Conservation (phyloP, 2,888 invertebrate genomes). For the Sepioteuthis lessoniana region DNA sequence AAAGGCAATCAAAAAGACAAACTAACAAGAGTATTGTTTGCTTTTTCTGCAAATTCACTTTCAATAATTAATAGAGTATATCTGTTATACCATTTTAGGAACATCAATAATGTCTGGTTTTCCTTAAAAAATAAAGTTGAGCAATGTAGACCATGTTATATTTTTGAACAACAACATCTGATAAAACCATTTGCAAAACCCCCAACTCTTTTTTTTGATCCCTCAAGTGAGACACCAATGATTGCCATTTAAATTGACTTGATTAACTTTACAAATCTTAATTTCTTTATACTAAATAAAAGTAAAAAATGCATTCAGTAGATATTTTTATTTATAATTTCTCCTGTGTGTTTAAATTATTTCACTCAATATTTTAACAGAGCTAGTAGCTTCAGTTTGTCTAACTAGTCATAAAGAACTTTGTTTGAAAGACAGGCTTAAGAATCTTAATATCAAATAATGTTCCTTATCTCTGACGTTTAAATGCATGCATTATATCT, state of each 20-base stretch:
- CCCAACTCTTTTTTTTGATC: not conserved
- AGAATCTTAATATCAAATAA: too few relatives aligned
- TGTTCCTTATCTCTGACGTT: too few relatives aligned
- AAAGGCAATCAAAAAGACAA: too few relatives aligned
- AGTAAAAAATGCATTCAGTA: not conserved
- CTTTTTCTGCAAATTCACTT: too few relatives aligned
- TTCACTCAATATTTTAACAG: not conserved
- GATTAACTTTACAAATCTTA: not conserved
- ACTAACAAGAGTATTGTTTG: too few relatives aligned
- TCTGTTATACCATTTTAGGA: not conserved
- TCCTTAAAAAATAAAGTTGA: not conserved
- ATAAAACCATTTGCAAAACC: not conserved
- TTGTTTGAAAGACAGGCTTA: too few relatives aligned
- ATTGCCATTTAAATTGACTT: not conserved
- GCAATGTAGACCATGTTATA: not conserved
- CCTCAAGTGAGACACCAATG: not conserved
- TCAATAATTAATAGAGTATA: not conserved
- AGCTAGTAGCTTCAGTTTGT: too few relatives aligned
- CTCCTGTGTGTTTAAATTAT: not conserved
- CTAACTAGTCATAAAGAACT: too few relatives aligned
- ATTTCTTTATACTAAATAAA: not conserved
- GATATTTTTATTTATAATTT: not conserved
- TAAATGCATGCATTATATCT: too few relatives aligned
- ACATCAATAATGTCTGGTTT: not conserved
- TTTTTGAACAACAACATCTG: not conserved